Conservation (phyloP, 2,113 vertebrate genomes). For the Pardalotus punctatus region DNA sequence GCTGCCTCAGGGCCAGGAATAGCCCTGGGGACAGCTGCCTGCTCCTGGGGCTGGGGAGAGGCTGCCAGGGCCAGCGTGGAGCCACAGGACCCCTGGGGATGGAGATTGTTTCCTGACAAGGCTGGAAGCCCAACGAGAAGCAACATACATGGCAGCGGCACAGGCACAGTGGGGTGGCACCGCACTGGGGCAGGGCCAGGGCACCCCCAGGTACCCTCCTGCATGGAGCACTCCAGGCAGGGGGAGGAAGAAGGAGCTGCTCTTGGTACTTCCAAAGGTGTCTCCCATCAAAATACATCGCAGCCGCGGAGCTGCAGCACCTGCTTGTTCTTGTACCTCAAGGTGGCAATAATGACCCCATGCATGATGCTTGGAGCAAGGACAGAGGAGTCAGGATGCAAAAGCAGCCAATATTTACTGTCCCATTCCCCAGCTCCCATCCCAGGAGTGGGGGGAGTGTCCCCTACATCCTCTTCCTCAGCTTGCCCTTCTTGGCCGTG, state of each 20-base stretch:
- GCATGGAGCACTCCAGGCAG: background rate
- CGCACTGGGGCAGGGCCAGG: no score
- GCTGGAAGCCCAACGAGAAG: fast-evolving
- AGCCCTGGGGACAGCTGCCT: background rate
- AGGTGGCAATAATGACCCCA: background rate
- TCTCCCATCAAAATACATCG: background rate
- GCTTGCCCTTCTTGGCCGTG: slow-evolving; percentile 85
- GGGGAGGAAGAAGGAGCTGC: fast-evolving
- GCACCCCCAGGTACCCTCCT: fast-evolving
- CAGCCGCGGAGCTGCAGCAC: fast-evolving
- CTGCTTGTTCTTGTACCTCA: fast-evolving
- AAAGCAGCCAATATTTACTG: background rate
- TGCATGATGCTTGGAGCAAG: fast-evolving
- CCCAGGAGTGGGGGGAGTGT: fast-evolving
- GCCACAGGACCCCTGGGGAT: background rate
- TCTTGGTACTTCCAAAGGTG: fast-evolving
- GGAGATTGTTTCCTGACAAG: background rate
- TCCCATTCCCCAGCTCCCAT: background rate
- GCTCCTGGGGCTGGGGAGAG: background rate
- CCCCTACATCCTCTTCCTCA: slow-evolving; percentile 84
- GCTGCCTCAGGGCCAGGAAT: background rate
- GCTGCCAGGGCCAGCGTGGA: background rate
- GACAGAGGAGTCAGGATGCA: background rate
- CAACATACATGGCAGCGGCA: fast-evolving
- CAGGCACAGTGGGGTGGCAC: background rate